Evolutionary conservation across 1,140 invertebrate species (phyloP), one percentile per base, ranked within the genome.

Genomic region (Aradophagus sp.): DNA sequence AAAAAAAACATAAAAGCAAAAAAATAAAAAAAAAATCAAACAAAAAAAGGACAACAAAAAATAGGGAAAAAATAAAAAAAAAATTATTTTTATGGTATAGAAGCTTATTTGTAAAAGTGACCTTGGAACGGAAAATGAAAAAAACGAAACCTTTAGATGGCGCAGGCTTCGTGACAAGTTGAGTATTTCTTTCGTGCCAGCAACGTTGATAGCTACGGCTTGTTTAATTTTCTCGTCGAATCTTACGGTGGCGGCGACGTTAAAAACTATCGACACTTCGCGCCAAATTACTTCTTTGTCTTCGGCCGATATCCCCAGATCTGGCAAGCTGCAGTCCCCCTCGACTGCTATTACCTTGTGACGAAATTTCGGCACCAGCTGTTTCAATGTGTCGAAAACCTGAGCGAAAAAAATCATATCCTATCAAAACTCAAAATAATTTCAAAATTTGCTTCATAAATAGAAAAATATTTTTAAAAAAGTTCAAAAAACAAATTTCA

Each of bases 211-310:
- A 19, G 84, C 84, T 32, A 89, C 86, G 0, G 90, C 89, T 34
- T 86, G 70, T 79, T 89, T 89, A 5, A 96, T 82, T 56, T 90
- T 89, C 84, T 96, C 94, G 82, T 96, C 92, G 83, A 97, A 97
- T 78, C 91, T 91, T 7, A 97, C 89, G 5, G 94, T 95, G 0
- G 95, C 95, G 0, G 95, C 95, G 5, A 91, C 92, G 79, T 97
- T 93, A 80, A 97, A 94, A 1, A 96, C 90, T 55, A 95, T 87
- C 2, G 91, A 90, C 0, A 91, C 88, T 83, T 91, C 89, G 5
- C 88, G 83, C 2, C 85, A 81, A 1, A 92, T 77, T n/a, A 87
- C 80, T 66, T 89, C 86, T 36, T 84, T 80, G 71, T 92, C 91
- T 2, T 80, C 74, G 0, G 84, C 47, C 2, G 86, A 88, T 1